Base-by-base conservation (phyloP, 2,113 vertebrate species). In the Tylochromis polylepis region DNA sequence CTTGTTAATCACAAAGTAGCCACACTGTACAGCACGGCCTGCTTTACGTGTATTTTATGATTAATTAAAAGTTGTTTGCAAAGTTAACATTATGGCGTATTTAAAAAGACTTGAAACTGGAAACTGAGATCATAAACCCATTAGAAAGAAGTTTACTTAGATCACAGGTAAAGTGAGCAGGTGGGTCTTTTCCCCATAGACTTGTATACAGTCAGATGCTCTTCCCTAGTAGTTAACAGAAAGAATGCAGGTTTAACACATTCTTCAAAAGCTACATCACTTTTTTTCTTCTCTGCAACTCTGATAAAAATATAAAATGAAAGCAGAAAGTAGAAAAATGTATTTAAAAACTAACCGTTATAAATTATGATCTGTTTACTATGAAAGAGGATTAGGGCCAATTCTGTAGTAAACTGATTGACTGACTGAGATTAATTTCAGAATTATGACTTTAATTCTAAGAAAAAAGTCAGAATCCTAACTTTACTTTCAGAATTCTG, bases 201-300 rank as follows among this genome's bases (percentile, higher is more conserved):
- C 31, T 4, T 38, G 11, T 0, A 67, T 67, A 41, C 20, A 67
- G 11, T 38, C 62, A 0, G 1, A 41, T 38, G 11, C 41, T 3
- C 20, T 38, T 38, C 62, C 0, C 36, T 67, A 2, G 34, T 5
- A 1, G 62, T 41, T 22, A 67, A 7, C 1, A 14, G 36, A 41
- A 0, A 67, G 0, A 67, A 41, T 67, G n/a, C 0, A 67, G 6
- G 62, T 41, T 41, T 67, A 67, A 1, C 7, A 8, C 2, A 67
- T 41, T 67, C 0, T 41, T 67, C 3, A 41, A 41, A 67, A 67
- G 4, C 22, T 67, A 67, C 2, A 41, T 22, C 2, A 41, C 34
- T 2, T 67, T 36, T 38, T 65, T 6, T 36, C 0, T 65, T 67
- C 34, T 67, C 34, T 38, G 4, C 12, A n/a, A 11, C 1, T n/a